These are phyloP conservation scores for Muscicapa comitata DNA, from an alignment of 2,797 vertebrate genomes.

Conservation along the genomic window DNA sequence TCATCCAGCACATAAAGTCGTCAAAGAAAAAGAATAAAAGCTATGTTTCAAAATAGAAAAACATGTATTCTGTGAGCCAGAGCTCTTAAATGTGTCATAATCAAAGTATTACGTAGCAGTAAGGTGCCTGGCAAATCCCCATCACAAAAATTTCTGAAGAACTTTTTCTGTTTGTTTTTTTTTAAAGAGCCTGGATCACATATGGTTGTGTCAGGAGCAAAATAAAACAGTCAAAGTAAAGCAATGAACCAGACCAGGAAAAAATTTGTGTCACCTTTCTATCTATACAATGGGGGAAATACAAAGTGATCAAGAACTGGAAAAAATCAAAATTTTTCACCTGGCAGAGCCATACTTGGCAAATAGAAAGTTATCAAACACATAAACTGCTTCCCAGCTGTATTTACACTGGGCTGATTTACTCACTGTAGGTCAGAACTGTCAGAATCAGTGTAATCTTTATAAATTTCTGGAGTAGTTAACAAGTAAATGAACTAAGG, in stretches of 20 bases:
- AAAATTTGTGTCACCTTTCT: not conserved
- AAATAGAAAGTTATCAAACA: not conserved
- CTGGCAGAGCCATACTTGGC: not conserved
- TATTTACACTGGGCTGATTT: not conserved
- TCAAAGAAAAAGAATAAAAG: not conserved
- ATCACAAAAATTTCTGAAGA: not conserved
- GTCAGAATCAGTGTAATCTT: not conserved
- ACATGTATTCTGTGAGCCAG: not conserved
- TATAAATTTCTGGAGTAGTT: not conserved
- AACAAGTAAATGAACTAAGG: not conserved
- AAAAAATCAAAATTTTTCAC: not conserved
- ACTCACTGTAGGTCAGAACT: not conserved
- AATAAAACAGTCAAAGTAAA: not conserved
- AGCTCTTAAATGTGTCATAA: not conserved
- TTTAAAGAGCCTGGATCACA: not conserved
- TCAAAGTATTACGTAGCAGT: not conserved
- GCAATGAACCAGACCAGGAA: not conserved
- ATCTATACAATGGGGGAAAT: not conserved
- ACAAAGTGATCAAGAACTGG: not conserved
- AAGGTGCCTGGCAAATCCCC: not conserved
- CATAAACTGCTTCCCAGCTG: not conserved
- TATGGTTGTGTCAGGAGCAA: not conserved
- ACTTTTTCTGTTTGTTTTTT: too few species aligned
- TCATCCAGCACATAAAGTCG: not conserved
- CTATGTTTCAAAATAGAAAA: constrained; percentile 3